These are phyloP conservation scores for Tachystola acroxantha DNA, from an alignment of 2,888 invertebrate genomes.

Conservation along the genomic window DNA sequence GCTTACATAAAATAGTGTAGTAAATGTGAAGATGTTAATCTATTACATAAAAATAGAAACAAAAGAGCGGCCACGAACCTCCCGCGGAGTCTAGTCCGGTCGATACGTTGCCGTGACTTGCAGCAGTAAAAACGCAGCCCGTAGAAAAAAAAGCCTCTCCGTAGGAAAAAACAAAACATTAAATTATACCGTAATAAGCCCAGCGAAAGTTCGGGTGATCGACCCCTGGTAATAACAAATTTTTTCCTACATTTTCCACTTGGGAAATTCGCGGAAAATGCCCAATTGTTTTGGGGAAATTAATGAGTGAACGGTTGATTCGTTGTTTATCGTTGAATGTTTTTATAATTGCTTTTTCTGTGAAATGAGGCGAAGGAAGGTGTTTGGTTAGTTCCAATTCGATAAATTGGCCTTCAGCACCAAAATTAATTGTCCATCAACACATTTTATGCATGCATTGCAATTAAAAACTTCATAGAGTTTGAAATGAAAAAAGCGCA, in stretches of 20 bases:
- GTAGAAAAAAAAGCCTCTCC: constrained; percentile 50
- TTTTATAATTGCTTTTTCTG: constrained; percentile 17
- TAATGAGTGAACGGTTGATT: constrained; percentile 18
- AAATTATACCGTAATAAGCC: constrained; percentile 70
- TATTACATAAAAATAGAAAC: constrained; percentile 14
- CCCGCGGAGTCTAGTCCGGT: constrained; percentile 32
- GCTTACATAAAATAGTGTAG: too few species aligned
- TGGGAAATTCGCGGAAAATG: constrained; percentile 62
- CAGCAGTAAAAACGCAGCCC: constrained; percentile 56
- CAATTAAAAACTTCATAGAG: too few species aligned
- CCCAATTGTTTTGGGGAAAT: constrained; percentile 21
- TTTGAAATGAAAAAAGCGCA: too few species aligned
- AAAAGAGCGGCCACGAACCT: constrained; percentile 15
- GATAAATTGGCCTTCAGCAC: too few species aligned
- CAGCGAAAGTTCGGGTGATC: constrained; percentile 60
- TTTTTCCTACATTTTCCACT: constrained; percentile 62
- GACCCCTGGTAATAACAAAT: constrained; percentile 45
- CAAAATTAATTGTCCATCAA: too few species aligned
- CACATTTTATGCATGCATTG: too few species aligned
- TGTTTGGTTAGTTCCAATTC: too few species aligned
- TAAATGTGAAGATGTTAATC: too few species aligned
- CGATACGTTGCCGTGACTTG: constrained; percentile 70
- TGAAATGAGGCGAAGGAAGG: too few species aligned
- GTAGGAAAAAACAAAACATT: constrained; percentile 64
- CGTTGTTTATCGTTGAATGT: constrained; percentile 28